Conservation (phyloP, 2,888 invertebrate genomes). For the Anorthoa munda region DNA sequence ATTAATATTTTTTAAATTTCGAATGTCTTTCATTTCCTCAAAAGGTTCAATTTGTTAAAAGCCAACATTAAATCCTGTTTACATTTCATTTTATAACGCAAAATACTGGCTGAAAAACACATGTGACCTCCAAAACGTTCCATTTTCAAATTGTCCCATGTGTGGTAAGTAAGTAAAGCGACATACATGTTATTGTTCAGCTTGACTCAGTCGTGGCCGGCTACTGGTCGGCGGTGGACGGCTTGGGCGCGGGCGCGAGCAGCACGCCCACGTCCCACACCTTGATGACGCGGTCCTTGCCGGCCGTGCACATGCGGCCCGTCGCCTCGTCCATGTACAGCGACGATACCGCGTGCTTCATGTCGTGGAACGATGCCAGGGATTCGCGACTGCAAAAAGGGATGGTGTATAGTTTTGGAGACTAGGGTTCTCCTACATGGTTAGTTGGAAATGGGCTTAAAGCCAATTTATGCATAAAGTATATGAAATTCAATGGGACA, state of each 20-base stretch:
- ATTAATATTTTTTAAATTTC: constrained; percentile 23
- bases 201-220: constrained; percentile 18
- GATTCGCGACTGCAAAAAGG: constrained; percentile 95
- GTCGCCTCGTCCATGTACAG: constrained; percentile 97
- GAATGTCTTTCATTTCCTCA: constrained; percentile 16
- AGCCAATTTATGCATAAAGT: background rate
- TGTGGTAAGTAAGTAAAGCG: constrained; percentile 32
- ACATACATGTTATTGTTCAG: constrained; percentile 52
- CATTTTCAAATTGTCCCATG: constrained; percentile 16
- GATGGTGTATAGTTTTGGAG: background rate
- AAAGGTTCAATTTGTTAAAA: constrained; percentile 10
- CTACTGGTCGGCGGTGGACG: constrained; percentile 78
- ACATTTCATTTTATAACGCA: background rate
- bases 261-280: constrained; percentile 96
- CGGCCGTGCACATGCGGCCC: constrained; percentile 97
- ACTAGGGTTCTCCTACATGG: background rate
- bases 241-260: constrained; percentile 82
- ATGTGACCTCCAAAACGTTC: constrained; percentile 12
- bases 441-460: no score
- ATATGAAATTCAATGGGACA: background rate
- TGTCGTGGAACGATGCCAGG: constrained; percentile 98
- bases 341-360: constrained; percentile 96
- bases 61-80: constrained; percentile 8
- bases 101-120: constrained; percentile 24
- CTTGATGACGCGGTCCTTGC: constrained; percentile 98